These are phyloP conservation scores for Triplophysa dalaica DNA, from an alignment of 2,113 vertebrate species.

Conservation along the genomic window DNA sequence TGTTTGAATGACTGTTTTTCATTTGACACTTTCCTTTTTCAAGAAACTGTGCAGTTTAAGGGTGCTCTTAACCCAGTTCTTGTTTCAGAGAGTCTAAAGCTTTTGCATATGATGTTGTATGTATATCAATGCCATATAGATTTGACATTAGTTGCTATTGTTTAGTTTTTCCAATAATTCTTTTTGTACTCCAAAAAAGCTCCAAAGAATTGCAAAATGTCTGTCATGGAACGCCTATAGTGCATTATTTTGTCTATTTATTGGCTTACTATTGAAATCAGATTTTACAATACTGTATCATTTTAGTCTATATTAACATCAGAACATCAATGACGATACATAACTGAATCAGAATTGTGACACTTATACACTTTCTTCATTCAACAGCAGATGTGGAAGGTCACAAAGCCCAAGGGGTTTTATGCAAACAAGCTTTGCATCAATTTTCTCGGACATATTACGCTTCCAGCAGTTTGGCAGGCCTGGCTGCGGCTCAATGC, in stretches of 20 bases:
- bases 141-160: neutral
- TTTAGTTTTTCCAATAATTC: neutral
- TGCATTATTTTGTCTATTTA: no score
- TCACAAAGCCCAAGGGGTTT: neutral
- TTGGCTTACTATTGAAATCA: no score
- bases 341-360: neutral
- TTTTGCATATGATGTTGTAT: neutral
- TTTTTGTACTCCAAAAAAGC: no score
- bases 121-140: neutral
- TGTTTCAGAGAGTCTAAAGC: neutral
- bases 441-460: neutral
- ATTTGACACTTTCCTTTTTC: constrained; percentile 17
- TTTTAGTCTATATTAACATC: neutral
- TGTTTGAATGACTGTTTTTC: neutral
- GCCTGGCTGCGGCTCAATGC: neutral
- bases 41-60: neutral
- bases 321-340: neutral
- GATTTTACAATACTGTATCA: no score
- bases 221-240: no score
- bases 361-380: neutral
- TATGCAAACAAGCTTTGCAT: neutral
- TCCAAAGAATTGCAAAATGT: no score
- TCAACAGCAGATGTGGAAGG: neutral
- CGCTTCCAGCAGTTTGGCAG: constrained; percentile 13
- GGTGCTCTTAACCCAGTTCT: neutral